Conservation (phyloP, 2,113 vertebrate genomes). For the Periophthalmodon schlosseri region DNA sequence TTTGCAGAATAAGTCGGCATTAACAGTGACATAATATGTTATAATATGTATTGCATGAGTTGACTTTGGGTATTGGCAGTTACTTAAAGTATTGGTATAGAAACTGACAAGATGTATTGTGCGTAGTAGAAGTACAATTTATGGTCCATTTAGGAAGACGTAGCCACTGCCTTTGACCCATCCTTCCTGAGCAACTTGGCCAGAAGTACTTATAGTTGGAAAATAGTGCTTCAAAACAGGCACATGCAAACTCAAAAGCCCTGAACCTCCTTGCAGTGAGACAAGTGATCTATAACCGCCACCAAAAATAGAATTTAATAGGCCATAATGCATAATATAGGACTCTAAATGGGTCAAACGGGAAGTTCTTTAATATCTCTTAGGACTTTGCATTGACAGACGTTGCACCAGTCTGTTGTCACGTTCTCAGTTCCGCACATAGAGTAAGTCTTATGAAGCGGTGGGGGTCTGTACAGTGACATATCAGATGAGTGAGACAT, state of each 20-base stretch:
- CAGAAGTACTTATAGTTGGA: background rate
- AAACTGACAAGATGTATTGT: no score
- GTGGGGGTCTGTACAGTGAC: background rate
- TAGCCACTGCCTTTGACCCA: background rate
- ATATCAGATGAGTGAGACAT: constrained; percentile 28
- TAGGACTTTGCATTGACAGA: background rate
- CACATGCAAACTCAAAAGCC: background rate
- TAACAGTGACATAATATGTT: no score
- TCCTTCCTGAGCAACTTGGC: background rate
- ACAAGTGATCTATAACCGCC: background rate
- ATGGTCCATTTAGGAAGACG: no score
- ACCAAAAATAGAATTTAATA: background rate
- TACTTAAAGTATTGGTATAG: no score
- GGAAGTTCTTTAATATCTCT: no score
- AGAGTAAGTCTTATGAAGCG: constrained; percentile 5
- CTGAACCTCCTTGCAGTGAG: background rate
- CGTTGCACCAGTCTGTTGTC: background rate
- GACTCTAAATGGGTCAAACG: background rate
- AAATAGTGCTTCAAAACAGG: background rate
- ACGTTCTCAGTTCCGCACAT: background rate
- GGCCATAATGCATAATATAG: background rate
- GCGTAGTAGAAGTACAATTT: no score
- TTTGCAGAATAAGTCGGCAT: no score
- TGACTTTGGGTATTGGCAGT: no score
- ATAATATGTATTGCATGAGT: no score